These are phyloP conservation scores for Parasteatoda tepidariorum DNA, from an alignment of 1,140 invertebrate genomes.

Conservation along the genomic window DNA sequence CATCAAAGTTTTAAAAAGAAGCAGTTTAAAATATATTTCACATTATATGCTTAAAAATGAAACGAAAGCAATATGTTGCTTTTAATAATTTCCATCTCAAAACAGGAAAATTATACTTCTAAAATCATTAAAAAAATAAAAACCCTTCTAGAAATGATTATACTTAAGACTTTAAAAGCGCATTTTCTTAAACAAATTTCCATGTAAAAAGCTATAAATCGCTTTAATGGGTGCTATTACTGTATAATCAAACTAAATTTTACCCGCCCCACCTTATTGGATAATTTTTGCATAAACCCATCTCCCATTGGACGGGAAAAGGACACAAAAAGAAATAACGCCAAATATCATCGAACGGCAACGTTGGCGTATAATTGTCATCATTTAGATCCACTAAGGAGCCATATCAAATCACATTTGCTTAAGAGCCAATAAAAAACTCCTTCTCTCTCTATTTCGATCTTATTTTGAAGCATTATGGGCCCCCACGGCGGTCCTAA, in stretches of 20 bases:
- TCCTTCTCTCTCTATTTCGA: neutral
- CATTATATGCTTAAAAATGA: too few relatives aligned
- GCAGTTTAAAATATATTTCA: too few relatives aligned
- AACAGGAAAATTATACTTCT: too few relatives aligned
- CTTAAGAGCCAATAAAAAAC: conserved; percentile 56
- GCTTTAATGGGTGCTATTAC: neutral
- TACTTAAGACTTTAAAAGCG: too few relatives aligned
- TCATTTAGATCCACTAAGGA: conserved; percentile 29
- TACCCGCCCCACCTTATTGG: conserved; percentile 20
- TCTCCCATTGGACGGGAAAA: neutral
- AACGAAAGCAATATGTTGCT: too few relatives aligned
- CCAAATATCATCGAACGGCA: conserved; percentile 12
- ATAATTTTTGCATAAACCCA: conserved; percentile 25
- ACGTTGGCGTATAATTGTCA: conserved; percentile 36
- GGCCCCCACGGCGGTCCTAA: conserved; percentile 23
- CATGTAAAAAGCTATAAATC: neutral
- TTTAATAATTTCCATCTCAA: too few relatives aligned
- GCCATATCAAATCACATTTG: conserved; percentile 49
- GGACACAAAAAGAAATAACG: neutral
- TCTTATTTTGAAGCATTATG: too few relatives aligned
- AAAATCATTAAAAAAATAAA: too few relatives aligned
- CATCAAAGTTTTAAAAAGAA: too few relatives aligned
- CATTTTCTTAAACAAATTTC: too few relatives aligned
- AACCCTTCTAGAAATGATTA: too few relatives aligned
- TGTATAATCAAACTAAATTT: neutral